phyloP scores from a whole-genome alignment of 2,888 invertebrate genomes.

The Gastracanthus pulcherrimus region DNA sequence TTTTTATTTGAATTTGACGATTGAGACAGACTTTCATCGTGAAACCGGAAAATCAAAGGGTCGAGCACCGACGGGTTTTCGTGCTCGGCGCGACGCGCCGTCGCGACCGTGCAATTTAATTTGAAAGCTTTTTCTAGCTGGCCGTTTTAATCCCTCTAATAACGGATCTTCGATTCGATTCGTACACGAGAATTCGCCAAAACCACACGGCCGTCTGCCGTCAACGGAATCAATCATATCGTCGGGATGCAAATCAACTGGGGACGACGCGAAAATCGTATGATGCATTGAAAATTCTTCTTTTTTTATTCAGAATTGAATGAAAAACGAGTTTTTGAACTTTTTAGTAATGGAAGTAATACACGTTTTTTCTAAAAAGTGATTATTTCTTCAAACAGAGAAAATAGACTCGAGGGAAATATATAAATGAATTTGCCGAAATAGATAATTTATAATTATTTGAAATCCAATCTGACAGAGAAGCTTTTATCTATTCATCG shows the following conservation, averaged over 20 bases:
- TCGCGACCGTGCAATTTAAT: conserved; percentile 34
- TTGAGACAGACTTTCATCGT: conserved; percentile 47
- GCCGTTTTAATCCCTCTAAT: conserved; percentile 60
- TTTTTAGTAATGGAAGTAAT: not conserved
- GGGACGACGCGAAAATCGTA: not conserved
- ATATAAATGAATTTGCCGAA: no score
- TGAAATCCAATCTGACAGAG: no score
- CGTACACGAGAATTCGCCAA: conserved; percentile 6
- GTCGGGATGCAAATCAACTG: conserved; percentile 23
- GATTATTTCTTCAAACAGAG: no score
- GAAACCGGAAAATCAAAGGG: conserved; percentile 58
- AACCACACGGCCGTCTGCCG: not conserved
- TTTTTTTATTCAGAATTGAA: not conserved
- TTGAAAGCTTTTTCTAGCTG: conserved; percentile 44
- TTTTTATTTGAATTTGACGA: conserved; percentile 55
- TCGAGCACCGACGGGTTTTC: conserved; percentile 33
- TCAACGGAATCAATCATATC: conserved; percentile 42
- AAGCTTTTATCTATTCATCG: no score
- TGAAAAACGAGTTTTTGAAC: not conserved
- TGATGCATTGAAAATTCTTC: not conserved
- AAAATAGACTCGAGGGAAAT: no score
- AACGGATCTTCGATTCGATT: conserved; percentile 64
- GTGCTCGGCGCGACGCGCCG: conserved; percentile 6
- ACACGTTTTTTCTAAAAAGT: not conserved
- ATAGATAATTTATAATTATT: no score